These are phyloP conservation scores for western clawed frog (Xenopus tropicalis) DNA, from an alignment of 2,113 vertebrate genomes.

Conservation along the genomic window DNA sequence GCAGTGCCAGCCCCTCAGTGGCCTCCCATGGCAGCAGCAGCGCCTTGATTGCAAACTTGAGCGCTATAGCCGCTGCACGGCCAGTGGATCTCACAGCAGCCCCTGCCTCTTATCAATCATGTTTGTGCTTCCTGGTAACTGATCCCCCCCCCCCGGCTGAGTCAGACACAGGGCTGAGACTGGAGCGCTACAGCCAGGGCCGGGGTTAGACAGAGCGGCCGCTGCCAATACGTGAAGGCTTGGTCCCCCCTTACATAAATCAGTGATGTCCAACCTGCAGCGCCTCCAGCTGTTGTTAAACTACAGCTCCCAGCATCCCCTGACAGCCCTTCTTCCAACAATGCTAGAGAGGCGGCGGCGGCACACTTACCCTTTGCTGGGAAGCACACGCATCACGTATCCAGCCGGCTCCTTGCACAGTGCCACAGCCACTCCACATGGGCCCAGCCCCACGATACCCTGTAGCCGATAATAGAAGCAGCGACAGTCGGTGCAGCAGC, in stretches of 20 bases:
- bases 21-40: background rate
- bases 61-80: background rate
- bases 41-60: background rate
- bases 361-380: slow-evolving; percentile 19
- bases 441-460: too few relatives aligned
- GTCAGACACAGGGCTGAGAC: slow-evolving; percentile 17
- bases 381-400: background rate
- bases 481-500: background rate
- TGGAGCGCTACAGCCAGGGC: background rate
- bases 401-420: too few relatives aligned
- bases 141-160: slow-evolving; percentile 14
- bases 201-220: too few relatives aligned
- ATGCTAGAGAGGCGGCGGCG: background rate
- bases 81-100: background rate
- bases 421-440: too few relatives aligned
- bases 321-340: background rate
- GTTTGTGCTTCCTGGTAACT: slow-evolving; percentile 7
- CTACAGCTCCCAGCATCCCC: too few relatives aligned
- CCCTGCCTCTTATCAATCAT: too few relatives aligned
- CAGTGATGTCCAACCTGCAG: too few relatives aligned
- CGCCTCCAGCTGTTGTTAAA: too few relatives aligned
- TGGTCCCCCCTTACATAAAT: too few relatives aligned
- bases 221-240: too few relatives aligned
- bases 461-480: too few relatives aligned
- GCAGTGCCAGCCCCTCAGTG: background rate